phyloP scores from a whole-genome alignment of 1,140 invertebrate genomes.

The Aphelinus atriplicis region DNA sequence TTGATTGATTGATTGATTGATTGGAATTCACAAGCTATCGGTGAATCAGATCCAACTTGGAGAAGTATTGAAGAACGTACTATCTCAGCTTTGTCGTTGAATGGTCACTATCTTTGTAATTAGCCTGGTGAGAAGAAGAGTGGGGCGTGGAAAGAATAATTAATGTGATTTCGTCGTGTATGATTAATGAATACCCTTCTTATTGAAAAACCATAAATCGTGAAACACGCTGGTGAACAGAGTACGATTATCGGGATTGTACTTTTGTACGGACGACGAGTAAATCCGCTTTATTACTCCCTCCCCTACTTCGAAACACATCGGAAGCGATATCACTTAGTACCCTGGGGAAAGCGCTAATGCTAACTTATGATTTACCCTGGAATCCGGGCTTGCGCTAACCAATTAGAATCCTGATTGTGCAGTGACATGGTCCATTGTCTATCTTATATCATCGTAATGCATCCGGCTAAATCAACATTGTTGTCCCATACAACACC shows the following conservation, averaged over 20 bases:
- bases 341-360: background rate
- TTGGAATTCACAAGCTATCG: too few species aligned
- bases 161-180: too few species aligned
- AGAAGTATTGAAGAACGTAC: too few species aligned
- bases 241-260: background rate
- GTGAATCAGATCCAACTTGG: too few species aligned
- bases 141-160: too few species aligned
- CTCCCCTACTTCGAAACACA: background rate
- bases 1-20: too few species aligned
- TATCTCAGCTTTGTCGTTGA: too few species aligned
- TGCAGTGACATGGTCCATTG: background rate
- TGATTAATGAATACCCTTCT: too few species aligned
- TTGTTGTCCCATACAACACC: background rate
- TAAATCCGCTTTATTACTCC: background rate
- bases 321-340: constrained; percentile 1
- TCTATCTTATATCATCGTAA: background rate
- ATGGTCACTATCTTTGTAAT: too few species aligned
- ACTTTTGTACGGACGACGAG: background rate
- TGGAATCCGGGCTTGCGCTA: background rate
- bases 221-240: too few species aligned
- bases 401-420: background rate
- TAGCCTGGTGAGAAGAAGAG: too few species aligned
- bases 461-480: background rate
- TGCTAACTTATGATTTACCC: constrained; percentile 16
- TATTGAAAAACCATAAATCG: too few species aligned